These are phyloP conservation scores for Xerus rutilus DNA, from an alignment of 2,797 vertebrate genomes.

Conservation along the genomic window DNA sequence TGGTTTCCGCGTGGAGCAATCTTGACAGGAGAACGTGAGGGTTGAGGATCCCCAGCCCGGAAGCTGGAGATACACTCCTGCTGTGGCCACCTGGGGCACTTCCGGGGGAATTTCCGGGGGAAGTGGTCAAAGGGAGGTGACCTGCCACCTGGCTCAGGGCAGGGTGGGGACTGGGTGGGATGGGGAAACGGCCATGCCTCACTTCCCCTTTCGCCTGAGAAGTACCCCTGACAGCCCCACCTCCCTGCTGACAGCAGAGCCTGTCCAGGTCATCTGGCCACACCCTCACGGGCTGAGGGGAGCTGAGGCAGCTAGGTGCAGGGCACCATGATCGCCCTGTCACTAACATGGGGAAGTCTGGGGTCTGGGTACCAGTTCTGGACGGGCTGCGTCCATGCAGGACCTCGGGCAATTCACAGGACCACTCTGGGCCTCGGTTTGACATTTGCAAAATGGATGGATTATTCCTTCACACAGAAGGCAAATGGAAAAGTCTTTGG, in stretches of 20 bases:
- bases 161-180: background rate
- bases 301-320: background rate
- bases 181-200: conserved; percentile 29
- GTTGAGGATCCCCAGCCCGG: too few relatives aligned
- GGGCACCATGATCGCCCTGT: background rate
- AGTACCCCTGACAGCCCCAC: background rate
- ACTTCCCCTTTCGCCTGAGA: conserved; percentile 66
- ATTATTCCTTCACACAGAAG: background rate
- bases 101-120: conserved; percentile 63
- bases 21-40: background rate
- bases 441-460: too few relatives aligned
- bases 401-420: background rate
- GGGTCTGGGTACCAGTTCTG: background rate
- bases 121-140: conserved; percentile 9
- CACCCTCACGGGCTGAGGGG: background rate
- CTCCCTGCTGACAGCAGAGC: background rate
- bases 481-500: background rate
- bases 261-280: background rate
- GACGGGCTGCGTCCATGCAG: background rate
- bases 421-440: background rate
- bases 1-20: background rate
- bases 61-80: too few relatives aligned
- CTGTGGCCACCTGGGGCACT: background rate
- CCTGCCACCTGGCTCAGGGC: background rate
- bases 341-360: background rate